Evolutionary conservation across 2,113 vertebrate genomes (phyloP), one percentile per base, ranked within the genome.

Genomic region (Microtus richardsoni): DNA sequence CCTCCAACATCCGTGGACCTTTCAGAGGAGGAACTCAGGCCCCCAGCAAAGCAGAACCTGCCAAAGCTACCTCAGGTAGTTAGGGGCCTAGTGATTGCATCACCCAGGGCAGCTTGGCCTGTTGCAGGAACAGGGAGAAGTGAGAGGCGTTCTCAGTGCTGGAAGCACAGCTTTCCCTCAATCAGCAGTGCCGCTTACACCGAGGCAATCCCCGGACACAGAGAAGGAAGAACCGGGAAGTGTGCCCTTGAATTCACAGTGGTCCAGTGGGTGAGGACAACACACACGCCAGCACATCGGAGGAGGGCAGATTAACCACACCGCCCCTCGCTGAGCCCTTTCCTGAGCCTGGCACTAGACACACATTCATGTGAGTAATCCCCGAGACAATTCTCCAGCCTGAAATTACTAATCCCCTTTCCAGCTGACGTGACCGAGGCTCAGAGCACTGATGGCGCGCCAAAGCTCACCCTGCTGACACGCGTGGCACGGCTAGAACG

Each of bases 321-420:
- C 52, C 44, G 62, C 73, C 44, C 30, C 24, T 79, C 89, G 78
- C 89, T 47, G n/a, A 89, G 73, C 16, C 52, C 36, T 83, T 78
- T 62, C 91, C 86, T 89, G 36, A 83, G 87, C 71, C 89, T 89
- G 73, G 28, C 47, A 85, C 36, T 13, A 47, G 91, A 74, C 86
- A 94, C 26, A 58, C 41, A 62, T 71, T 90, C 95, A 84, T 89
- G 66, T 68, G 36, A 86, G 89, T 95, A 74, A 94, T 89, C 74
- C 73, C 90, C 13, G 39, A 39, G 80, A 47, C 66, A 79, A 58
- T 93, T 91, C 94, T 91, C 86, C 22, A 39, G 79, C 82, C 28
- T 14, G 44, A 90, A 95, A 86, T 74, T 52, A 71, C 41, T 88
- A 84, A 93, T 62, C 91, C 80, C 86, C 92, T 93, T 88, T 49